Evolutionary conservation across 2,113 vertebrate genomes (phyloP), one percentile per base, ranked within the genome.

Genomic region (Trogon melanurus): DNA sequence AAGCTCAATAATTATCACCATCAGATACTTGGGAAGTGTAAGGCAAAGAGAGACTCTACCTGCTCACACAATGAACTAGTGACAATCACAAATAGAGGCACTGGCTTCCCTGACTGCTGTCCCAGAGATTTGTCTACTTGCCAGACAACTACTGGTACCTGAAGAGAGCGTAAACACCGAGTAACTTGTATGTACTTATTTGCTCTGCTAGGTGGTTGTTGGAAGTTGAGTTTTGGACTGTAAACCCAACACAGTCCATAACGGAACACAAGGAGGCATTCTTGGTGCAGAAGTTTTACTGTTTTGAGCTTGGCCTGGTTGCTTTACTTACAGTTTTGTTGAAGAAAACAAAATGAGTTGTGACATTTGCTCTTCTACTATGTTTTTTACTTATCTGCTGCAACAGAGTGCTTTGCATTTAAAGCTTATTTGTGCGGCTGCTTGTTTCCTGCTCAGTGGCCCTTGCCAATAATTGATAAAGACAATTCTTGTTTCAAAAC

Each of bases 341-440:
- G 51, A 30, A 54, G n/a, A 22, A 53, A 91, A 47, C 54, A 54
- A 70, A 90, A 9, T 6, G 64, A 86, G 9, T 62, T 1, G 4
- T 48, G 18, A 36, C 0, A 2, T 26, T 0, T 0, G 20, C 25
- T 30, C 30, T 73, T 45, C 5, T 22, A 13, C 7, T 34, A 53
- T 20, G 47, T 9, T 38, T 70, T 70, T 54, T 75, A 45, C 71
- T 79, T 50, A 79, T 14, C 45, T 69, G 21, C 53, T 1, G 4
- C 21, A 87, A 62, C 70, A 88, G 53, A 79, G 69, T 76, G 45
- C 10, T 60, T 91, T 65, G 38, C 23, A 38, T 81, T 74, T 72
- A 65, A 91, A 75, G 20, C 11, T 2, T 48, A 12, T 45, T 64
- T 66, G 17, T 82, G 38, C 27, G 76, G 36, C 41, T 84, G 44